Evolutionary conservation across 2,113 vertebrate genomes (phyloP), one percentile per base, ranked within the genome.

Genomic region (Corydoras maculifer): DNA sequence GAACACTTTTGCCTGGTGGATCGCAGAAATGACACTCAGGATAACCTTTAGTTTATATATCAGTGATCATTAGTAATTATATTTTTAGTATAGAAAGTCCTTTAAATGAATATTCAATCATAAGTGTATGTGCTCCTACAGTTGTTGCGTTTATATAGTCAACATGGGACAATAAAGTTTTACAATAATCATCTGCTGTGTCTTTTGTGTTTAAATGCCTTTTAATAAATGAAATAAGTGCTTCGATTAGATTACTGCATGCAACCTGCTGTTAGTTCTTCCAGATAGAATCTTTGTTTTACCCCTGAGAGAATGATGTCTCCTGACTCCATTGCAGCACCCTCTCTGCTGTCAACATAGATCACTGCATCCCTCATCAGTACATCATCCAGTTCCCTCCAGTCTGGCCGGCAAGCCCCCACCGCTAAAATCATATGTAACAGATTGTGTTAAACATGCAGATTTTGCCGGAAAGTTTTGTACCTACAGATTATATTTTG

Each of bases 251-350:
- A 43, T 25, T 43, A 43, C 35, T 43, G 35, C 35, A 43, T 43
- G 35, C 35, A 5, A 58, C 18, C 13, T 4, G 55, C 18, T 61
- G 2, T 61, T 11, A 53, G 8, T 25, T 25, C 18, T 25, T 25
- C 18, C 18, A 25, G 18, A 25, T 25, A 65, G 1, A 57, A 13
- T 59, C 7, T 11, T 4, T 5, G 5, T 31, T 81, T 77, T 84
- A 99, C 96, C 90, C 88, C 88, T 1, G 96, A 98, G 62, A 95
- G 87, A 62, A 98, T 87, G 72, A 98, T 79, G 11, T 99, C 97
- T 65, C 97, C 97, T 0, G 96, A 96, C 84, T 99, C 96, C 0
- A 77, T 70, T 15, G 83, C 68, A 0, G 92, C 95, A 4, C 91
- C 95, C 12, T 97, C 94, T 79, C 82, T 90, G 77, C 94, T 95